Conservation (phyloP, 2,113 vertebrate genomes). For the Corvus moneduloides region DNA sequence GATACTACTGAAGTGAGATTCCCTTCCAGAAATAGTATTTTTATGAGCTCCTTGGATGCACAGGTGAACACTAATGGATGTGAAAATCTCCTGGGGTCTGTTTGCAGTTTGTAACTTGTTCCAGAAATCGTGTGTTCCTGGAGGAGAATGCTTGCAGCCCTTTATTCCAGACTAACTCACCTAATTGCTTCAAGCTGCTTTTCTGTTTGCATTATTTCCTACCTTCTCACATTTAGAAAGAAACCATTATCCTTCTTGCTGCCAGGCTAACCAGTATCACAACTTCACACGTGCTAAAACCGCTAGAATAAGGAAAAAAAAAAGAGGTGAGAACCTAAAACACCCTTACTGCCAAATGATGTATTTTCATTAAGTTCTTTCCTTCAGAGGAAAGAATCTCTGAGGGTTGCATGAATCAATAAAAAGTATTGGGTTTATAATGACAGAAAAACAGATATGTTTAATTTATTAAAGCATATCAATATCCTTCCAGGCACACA, state of each 20-base stretch:
- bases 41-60: neutral
- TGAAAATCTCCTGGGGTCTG: neutral
- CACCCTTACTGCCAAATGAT: neutral
- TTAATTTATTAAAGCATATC: neutral
- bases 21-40: neutral
- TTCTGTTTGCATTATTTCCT: conserved; percentile 8
- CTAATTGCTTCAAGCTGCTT: conserved; percentile 6
- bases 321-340: neutral
- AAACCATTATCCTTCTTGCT: neutral
- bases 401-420: neutral
- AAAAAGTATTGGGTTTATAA: neutral
- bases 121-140: neutral
- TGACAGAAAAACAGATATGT: neutral
- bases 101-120: neutral
- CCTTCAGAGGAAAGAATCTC: neutral
- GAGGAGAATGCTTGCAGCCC: neutral
- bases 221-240: neutral
- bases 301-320: neutral
- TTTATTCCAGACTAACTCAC: neutral
- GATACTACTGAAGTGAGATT: neutral
- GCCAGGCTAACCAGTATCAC: neutral
- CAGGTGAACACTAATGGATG: neutral
- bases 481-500: neutral
- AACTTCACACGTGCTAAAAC: neutral
- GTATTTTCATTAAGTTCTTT: neutral